Evolutionary conservation across 2,113 vertebrate genomes (phyloP).

Genomic region (Platysteira castanea): DNA sequence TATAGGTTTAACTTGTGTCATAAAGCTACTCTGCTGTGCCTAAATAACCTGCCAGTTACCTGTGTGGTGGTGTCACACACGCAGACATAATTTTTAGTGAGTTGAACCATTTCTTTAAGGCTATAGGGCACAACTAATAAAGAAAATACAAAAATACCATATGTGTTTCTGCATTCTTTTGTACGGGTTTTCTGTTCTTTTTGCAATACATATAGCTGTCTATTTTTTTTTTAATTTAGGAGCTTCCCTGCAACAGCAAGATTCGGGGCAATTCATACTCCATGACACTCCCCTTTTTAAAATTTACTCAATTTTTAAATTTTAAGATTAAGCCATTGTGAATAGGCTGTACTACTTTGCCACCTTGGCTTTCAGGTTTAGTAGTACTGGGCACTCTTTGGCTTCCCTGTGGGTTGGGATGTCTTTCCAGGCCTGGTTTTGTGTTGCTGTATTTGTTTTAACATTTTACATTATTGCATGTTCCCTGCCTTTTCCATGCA

Average conservation of each 20-base stretch:
- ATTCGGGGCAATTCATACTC: neutral
- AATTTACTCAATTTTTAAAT: neutral
- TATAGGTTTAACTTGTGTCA: neutral
- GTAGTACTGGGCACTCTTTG: neutral
- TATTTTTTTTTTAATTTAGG: neutral
- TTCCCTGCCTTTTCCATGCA: neutral
- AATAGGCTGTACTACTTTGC: neutral
- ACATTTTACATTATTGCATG: neutral
- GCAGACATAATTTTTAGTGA: neutral
- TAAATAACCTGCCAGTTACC: neutral
- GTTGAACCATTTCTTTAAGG: neutral
- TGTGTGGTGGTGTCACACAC: neutral
- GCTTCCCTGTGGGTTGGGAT: neutral
- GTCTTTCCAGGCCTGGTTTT: neutral
- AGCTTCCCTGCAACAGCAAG: neutral
- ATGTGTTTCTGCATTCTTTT: neutral
- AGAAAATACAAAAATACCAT: neutral
- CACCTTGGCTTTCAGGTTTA: neutral
- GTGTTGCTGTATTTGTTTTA: neutral
- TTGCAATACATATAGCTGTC: neutral
- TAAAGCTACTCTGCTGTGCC: neutral
- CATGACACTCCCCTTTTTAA: neutral
- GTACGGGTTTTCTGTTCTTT: neutral
- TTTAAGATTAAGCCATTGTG: neutral
- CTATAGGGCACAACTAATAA: neutral